These are phyloP conservation scores for Pedetes capensis DNA, from an alignment of 2,113 vertebrate species.

Conservation along the genomic window DNA sequence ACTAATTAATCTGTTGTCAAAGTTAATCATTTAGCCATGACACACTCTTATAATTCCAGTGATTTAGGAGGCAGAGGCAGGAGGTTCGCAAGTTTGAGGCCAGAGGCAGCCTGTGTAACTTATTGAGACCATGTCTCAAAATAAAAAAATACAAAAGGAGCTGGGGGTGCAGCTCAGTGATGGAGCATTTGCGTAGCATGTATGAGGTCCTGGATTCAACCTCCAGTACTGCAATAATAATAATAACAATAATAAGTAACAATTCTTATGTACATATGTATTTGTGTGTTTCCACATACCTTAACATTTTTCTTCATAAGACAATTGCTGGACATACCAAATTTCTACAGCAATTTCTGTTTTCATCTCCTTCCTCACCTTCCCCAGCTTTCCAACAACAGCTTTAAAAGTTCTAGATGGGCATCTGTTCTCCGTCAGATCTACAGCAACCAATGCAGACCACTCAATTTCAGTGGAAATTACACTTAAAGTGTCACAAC, in stretches of 20 bases:
- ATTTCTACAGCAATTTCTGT: background rate
- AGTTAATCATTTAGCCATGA: background rate
- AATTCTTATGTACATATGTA: background rate
- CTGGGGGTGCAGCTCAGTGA: too few relatives aligned
- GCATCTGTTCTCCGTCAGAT: slow-evolving; percentile 81
- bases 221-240: too few relatives aligned
- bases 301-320: background rate
- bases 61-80: too few relatives aligned
- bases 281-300: background rate
- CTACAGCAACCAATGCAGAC: slow-evolving; percentile 86
- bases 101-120: too few relatives aligned
- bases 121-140: too few relatives aligned
- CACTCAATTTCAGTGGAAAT: slow-evolving; percentile 82
- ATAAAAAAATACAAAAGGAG: too few relatives aligned
- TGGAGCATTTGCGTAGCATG: too few relatives aligned
- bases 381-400: background rate
- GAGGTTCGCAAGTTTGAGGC: too few relatives aligned
- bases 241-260: too few relatives aligned
- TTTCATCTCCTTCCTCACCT: background rate
- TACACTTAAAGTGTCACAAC: slow-evolving; percentile 81
- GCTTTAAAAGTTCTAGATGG: background rate
- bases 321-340: too few relatives aligned
- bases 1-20: background rate
- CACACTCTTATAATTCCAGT: too few relatives aligned
- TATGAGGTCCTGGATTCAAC: too few relatives aligned